Base-by-base conservation (phyloP, 2,113 vertebrate species). In the Talpa occidentalis region DNA sequence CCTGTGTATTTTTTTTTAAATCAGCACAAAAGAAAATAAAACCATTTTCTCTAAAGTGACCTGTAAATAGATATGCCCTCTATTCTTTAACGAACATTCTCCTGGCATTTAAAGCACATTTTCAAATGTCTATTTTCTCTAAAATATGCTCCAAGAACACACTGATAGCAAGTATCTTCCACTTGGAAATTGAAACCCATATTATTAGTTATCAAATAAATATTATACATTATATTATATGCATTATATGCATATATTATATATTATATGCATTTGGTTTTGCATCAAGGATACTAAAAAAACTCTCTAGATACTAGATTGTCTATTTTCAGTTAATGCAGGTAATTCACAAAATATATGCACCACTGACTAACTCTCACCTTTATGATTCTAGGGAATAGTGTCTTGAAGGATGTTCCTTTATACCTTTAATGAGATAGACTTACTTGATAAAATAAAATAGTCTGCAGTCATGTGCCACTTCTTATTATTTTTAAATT, bases 181-280 rank as follows among this genome's bases (percentile, higher is more conserved):
- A 30, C 9, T 42, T 72, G 32, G 21, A 12, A 90, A 83, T 40
- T 81, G 24, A 87, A 90, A 76, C 35, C 19, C 32, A 85, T 49
- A 12, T 86, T 93, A 21, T 35, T 56, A 59, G 40, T 70, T 67
- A 78, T 47, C 35, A 90, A 90, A 92, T 81, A 70, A 81, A 82
- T 77, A 40, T 32, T 60, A 85, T 47, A 56, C 19, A 49, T 70
- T 7, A 44, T 67, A 84, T n/a, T 47, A 59, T 10, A 73, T 37
- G n/a, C 67, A 76, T 78, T 89, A n/a, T n/a, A n/a, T n/a, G n/a
- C n/a, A n/a, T n/a, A n/a, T n/a, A n/a, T n/a, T n/a, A n/a, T 91
- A 76, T 21, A 84, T n/a, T 47, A 59, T 10, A 73, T 37, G n/a
- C 67, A 76, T 78, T 89, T 78, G 2, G 19, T 42, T 86, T 96